phyloP scores from a whole-genome alignment of 2,113 vertebrate species.

The Grantiella picta region DNA sequence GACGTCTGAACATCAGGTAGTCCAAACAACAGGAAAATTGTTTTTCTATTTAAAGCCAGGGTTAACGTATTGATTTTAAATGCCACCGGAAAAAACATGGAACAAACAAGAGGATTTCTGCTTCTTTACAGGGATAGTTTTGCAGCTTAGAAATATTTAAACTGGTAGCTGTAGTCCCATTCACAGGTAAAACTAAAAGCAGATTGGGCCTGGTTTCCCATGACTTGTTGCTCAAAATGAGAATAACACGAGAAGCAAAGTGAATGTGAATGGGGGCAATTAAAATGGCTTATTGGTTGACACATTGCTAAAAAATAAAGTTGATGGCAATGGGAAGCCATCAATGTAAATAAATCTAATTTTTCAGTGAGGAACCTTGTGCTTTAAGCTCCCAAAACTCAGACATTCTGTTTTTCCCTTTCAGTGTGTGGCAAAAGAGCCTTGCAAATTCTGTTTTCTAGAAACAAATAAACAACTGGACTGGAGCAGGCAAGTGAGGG shows the following conservation, averaged over 20 bases:
- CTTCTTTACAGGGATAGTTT: background rate
- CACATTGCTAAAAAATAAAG: background rate
- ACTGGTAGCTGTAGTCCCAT: background rate
- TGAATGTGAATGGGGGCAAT: background rate
- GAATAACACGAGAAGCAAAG: background rate
- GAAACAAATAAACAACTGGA: background rate
- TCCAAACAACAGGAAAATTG: background rate
- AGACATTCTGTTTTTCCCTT: background rate
- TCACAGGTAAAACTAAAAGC: background rate
- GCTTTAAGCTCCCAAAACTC: background rate
- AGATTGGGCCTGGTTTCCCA: background rate
- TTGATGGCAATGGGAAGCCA: background rate
- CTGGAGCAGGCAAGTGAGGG: background rate
- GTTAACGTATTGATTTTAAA: background rate
- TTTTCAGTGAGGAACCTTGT: background rate
- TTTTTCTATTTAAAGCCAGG: background rate
- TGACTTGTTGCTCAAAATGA: background rate
- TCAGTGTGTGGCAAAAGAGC: background rate
- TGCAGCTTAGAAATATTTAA: background rate
- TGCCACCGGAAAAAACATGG: background rate
- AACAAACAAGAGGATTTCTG: background rate
- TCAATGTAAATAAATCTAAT: background rate
- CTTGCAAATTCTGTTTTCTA: background rate
- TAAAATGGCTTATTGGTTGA: background rate
- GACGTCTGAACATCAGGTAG: background rate